Percentiles rank a stretch among this genome's conserved stretches.
phyloP scores from a whole-genome alignment of 1,140 invertebrate genomes.

The Tetramorium simillimum region DNA sequence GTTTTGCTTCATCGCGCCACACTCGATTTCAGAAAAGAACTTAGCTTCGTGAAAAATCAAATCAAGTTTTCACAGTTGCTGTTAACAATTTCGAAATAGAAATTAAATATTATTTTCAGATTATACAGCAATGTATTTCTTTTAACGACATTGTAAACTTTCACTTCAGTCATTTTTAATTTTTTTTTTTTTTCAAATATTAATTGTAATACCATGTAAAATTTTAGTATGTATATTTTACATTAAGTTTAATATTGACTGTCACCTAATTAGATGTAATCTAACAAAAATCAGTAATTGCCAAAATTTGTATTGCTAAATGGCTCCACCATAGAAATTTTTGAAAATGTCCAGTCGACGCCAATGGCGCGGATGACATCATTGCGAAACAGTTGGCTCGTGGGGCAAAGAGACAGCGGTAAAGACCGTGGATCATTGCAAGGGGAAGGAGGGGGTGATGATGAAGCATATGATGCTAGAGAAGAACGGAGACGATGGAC shows the following conservation, averaged over 20 bases:
- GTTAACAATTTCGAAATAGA: background rate
- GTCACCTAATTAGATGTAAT: background rate
- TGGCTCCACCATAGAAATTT: background rate
- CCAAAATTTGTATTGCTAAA: background rate
- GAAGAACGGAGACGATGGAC: constrained; percentile 39
- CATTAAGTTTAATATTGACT: background rate
- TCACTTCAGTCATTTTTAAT: background rate
- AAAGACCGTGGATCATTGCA: constrained; percentile 68
- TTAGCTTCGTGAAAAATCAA: background rate
- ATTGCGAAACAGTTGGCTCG: constrained; percentile 69
- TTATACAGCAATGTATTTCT: background rate
- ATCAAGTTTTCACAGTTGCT: background rate
- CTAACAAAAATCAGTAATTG: constrained; percentile 2
- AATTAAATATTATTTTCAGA: background rate
- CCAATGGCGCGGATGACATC: constrained; percentile 78
- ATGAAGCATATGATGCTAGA: constrained; percentile 54
- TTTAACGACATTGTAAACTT: background rate
- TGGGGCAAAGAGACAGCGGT: constrained; percentile 60
- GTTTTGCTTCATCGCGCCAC: constrained; percentile 54
- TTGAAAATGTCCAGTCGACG: constrained; percentile 55
- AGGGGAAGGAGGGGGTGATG: constrained; percentile 45
- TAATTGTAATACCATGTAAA: background rate
- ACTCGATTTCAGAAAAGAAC: constrained; percentile 47
- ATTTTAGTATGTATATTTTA: background rate
- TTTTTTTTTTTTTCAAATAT: background rate